These are phyloP conservation scores for Philantomba maxwellii DNA, from an alignment of 2,113 vertebrate genomes.

Conservation along the genomic window DNA sequence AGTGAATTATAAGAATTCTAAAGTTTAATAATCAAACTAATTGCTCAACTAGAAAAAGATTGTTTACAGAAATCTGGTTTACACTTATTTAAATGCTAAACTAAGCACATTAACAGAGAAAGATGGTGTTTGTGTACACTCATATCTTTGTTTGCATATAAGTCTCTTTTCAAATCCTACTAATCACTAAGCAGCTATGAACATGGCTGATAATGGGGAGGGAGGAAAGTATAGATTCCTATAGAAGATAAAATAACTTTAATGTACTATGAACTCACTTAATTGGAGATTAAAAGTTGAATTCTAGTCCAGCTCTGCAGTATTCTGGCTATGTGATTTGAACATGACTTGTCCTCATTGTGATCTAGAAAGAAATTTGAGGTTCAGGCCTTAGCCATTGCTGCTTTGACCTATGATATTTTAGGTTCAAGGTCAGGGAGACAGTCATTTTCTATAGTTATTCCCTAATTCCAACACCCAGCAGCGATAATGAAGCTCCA, in stretches of 20 bases:
- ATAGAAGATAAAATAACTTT: not conserved
- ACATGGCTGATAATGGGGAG: not conserved
- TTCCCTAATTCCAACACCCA: too few relatives aligned
- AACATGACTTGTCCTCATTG: not conserved
- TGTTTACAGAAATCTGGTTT: not conserved
- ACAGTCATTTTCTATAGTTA: not conserved
- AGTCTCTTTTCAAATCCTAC: not conserved
- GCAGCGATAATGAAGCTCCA: not conserved
- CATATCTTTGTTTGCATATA: not conserved
- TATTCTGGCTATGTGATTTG: not conserved
- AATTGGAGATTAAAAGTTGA: not conserved
- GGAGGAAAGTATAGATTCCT: not conserved
- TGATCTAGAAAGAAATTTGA: not conserved
- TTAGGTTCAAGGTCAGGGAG: not conserved
- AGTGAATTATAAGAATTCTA: not conserved
- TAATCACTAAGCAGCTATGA: not conserved
- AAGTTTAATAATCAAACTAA: not conserved
- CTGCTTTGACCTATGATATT: not conserved
- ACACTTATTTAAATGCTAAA: not conserved
- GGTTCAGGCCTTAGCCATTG: fast-evolving
- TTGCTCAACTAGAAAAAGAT: not conserved
- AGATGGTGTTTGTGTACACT: not conserved
- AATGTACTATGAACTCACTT: not conserved
- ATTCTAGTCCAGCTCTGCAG: not conserved
- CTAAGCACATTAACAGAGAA: not conserved